Conservation (phyloP, 2,797 vertebrate genomes). For the Xenops minutus region DNA sequence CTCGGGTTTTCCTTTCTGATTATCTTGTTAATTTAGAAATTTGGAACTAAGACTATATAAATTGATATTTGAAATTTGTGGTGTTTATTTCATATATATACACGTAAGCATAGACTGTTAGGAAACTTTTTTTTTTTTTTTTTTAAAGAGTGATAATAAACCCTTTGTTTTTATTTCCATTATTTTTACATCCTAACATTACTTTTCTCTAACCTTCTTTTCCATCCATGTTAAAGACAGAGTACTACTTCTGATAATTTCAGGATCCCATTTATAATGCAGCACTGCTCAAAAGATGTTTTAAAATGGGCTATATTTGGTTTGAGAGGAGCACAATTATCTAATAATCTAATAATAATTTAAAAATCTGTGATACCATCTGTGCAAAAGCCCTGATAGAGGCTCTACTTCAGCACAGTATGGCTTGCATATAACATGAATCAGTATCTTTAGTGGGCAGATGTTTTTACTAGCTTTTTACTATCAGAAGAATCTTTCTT, state of each 20-base stretch:
- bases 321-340: slow-evolving; percentile 16
- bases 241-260: not conserved
- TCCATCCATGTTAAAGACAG: not conserved
- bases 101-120: not conserved
- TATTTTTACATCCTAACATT: not conserved
- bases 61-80: not conserved
- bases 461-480: not conserved
- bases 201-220: not conserved
- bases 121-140: not conserved
- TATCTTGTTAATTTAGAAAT: not conserved
- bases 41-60: not conserved
- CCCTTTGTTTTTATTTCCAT: not conserved
- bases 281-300: not conserved
- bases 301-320: slow-evolving; percentile 18
- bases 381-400: slow-evolving; percentile 36
- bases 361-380: slow-evolving; percentile 55
- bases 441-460: not conserved
- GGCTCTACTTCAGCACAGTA: not conserved
- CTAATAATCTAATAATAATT: slow-evolving; percentile 61
- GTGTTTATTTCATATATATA: not conserved
- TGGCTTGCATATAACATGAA: not conserved
- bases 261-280: not conserved
- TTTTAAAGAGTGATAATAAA: not conserved
- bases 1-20: not conserved
- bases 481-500: not conserved